A percentile compares a stretch with the other conserved stretches of the same genome.
phyloP scores from a whole-genome alignment of 2,113 vertebrate species.

The Columba janthina region DNA sequence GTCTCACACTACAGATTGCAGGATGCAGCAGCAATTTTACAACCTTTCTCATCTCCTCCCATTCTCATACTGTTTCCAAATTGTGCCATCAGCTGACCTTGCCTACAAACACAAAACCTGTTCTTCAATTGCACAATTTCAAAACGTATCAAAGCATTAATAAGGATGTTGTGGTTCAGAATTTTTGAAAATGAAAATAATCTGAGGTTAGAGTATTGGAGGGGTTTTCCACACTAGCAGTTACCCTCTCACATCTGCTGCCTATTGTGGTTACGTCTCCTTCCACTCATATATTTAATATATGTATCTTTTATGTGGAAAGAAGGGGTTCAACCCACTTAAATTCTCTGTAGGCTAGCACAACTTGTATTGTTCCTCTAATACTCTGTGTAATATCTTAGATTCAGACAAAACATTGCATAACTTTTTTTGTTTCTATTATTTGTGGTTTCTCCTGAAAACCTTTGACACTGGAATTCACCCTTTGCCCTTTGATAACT shows the following conservation, averaged over 20 bases:
- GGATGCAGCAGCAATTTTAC: neutral
- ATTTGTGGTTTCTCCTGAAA: neutral
- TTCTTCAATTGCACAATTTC: neutral
- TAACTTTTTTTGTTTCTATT: neutral
- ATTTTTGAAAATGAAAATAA: neutral
- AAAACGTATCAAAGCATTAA: neutral
- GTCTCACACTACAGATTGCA: neutral
- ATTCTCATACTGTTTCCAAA: neutral
- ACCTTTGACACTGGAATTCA: neutral
- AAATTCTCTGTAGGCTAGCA: neutral
- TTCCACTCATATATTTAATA: neutral
- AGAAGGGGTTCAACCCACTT: neutral
- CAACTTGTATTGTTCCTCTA: neutral
- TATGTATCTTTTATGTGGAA: neutral
- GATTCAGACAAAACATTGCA: neutral
- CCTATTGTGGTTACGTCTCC: neutral
- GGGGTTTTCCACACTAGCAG: neutral
- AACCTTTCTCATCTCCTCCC: neutral
- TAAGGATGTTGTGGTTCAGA: neutral
- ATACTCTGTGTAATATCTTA: neutral
- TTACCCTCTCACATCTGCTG: neutral
- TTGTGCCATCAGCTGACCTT: neutral
- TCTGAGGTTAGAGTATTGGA: neutral
- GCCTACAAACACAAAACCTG: neutral
- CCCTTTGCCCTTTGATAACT: neutral